Conservation (phyloP, 2,888 invertebrate genomes). For the Phengaris arion region DNA sequence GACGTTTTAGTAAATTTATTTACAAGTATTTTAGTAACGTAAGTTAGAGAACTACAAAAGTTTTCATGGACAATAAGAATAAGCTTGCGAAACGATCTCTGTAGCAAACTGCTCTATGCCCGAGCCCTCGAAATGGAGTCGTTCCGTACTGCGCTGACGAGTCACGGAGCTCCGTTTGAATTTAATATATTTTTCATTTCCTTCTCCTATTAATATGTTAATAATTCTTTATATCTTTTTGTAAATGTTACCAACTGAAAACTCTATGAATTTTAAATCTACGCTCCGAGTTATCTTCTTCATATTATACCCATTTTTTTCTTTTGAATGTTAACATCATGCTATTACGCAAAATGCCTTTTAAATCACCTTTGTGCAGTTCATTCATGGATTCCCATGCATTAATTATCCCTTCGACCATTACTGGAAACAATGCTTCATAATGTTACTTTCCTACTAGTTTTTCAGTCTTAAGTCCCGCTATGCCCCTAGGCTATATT, state of each 20-base stretch:
- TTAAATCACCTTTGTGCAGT: background rate
- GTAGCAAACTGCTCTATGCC: conserved; percentile 49
- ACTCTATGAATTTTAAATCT: conserved; percentile 27
- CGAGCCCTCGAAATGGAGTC: conserved; percentile 73
- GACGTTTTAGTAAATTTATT: too few species aligned
- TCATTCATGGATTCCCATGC: background rate
- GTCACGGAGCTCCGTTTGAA: conserved; percentile 76
- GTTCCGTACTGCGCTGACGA: conserved; percentile 77
- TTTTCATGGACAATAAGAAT: too few species aligned
- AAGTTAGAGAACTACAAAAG: too few species aligned
- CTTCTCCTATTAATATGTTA: conserved; percentile 74
- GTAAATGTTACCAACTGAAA: conserved; percentile 45
- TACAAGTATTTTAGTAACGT: too few species aligned
- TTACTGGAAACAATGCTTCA: conserved; percentile 23
- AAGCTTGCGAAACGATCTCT: conserved; percentile 15
- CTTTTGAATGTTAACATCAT: background rate
- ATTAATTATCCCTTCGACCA: background rate
- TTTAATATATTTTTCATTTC: conserved; percentile 80
- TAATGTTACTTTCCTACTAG: background rate
- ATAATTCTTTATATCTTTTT: conserved; percentile 56
- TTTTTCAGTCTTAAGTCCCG: background rate
- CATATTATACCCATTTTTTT: background rate
- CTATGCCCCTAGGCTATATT: background rate
- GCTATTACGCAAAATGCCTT: background rate
- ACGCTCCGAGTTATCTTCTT: background rate